These are phyloP conservation scores for Lates japonicus DNA, from an alignment of 2,797 vertebrate species.

Conservation along the genomic window DNA sequence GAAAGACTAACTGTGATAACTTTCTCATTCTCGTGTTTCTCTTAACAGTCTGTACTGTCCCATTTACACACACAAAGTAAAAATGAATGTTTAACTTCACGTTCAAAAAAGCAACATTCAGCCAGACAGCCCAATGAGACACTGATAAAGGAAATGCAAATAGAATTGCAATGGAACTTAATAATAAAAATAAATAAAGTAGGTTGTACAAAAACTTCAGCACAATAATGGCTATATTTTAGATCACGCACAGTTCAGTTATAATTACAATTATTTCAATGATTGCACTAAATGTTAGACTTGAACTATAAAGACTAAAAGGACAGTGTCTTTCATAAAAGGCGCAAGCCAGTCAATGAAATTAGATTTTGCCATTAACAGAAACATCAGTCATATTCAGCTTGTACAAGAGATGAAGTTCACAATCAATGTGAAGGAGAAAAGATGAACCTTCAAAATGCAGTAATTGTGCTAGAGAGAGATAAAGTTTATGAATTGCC, in stretches of 20 bases:
- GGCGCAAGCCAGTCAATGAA: constrained; percentile 62
- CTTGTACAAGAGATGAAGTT: constrained; percentile 87
- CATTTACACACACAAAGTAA: background rate
- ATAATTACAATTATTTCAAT: constrained; percentile 29
- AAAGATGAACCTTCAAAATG: constrained; percentile 90
- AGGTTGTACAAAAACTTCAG: constrained; percentile 12
- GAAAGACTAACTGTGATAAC: background rate
- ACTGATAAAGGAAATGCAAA: background rate
- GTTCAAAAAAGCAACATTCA: background rate
- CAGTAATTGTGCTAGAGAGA: constrained; percentile 82
- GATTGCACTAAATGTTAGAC: constrained; percentile 44
- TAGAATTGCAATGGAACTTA: background rate
- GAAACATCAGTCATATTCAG: constrained; percentile 90
- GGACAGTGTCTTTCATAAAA: constrained; percentile 40
- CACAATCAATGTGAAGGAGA: constrained; percentile 88
- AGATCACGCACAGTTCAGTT: constrained; percentile 36
- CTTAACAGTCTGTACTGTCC: background rate
- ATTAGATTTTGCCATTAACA: constrained; percentile 87
- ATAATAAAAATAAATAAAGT: constrained; percentile 18
- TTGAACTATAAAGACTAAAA: constrained; percentile 44
- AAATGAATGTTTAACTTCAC: background rate
- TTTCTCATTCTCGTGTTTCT: background rate
- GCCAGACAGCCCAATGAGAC: background rate
- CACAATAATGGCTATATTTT: constrained; percentile 14
- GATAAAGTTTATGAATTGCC: constrained; percentile 90